Percentiles rank a stretch among this genome's conserved stretches.
These are phyloP conservation scores for Carcinoscorpius rotundicauda DNA, from an alignment of 1,140 invertebrate genomes.

Conservation along the genomic window DNA sequence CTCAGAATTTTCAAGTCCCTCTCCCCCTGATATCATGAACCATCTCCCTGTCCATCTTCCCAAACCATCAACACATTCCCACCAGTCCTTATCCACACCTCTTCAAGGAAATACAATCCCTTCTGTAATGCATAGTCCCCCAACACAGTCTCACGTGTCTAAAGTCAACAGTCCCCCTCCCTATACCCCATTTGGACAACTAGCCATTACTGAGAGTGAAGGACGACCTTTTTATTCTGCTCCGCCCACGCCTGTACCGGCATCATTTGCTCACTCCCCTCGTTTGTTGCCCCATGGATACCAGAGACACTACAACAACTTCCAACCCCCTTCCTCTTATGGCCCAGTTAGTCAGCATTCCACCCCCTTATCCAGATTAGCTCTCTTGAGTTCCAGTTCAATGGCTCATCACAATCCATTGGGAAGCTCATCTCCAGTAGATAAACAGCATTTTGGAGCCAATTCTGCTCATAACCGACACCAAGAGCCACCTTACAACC, in stretches of 20 bases:
- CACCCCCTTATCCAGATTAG: slow-evolving; percentile 19
- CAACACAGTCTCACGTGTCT: not conserved
- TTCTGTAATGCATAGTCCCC: not conserved
- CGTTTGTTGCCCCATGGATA: slow-evolving; percentile 18
- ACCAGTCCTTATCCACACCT: not conserved
- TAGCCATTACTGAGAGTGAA: slow-evolving; percentile 14
- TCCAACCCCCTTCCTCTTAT: slow-evolving; percentile 18
- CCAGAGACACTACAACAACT: slow-evolving; percentile 16
- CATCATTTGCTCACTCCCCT: slow-evolving; percentile 15
- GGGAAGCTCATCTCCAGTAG: slow-evolving; percentile 6
- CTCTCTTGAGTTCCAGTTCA: slow-evolving; percentile 18
- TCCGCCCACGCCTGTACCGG: slow-evolving; percentile 18
- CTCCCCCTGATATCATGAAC: slow-evolving; percentile 10
- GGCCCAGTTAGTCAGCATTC: slow-evolving; percentile 14
- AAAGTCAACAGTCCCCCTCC: slow-evolving; percentile 1
- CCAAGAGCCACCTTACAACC: slow-evolving; percentile 17
- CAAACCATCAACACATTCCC: not conserved
- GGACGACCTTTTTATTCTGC: slow-evolving; percentile 20
- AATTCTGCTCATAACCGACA: slow-evolving; percentile 7
- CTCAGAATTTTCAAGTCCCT: slow-evolving; percentile 12
- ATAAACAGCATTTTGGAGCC: not conserved
- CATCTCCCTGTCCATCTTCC: not conserved
- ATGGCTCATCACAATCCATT: slow-evolving; percentile 10
- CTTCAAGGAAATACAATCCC: not conserved
- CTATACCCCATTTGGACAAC: slow-evolving; percentile 6